Conservation (phyloP, 2,888 invertebrate species). For the Aphodius granarius region DNA sequence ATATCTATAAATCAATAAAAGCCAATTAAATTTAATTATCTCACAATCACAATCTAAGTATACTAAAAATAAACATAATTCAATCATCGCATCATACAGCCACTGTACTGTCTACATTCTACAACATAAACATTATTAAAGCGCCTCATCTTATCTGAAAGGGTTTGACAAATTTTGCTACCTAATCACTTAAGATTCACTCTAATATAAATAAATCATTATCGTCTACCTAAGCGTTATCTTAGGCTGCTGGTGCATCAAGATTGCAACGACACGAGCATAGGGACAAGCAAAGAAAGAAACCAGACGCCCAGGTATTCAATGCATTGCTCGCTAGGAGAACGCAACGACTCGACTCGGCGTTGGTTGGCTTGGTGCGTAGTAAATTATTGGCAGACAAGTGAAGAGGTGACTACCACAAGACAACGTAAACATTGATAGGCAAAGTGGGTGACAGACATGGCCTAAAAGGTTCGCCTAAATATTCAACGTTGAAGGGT, state of each 20-base stretch:
- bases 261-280: background rate
- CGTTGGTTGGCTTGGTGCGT: slow-evolving; percentile 13
- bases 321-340: background rate
- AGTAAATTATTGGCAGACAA: slow-evolving; percentile 37
- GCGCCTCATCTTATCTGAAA: background rate
- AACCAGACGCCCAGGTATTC: slow-evolving; percentile 37
- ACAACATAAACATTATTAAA: background rate
- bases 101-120: background rate
- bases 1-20: background rate
- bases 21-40: background rate
- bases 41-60: background rate
- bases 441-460: slow-evolving; percentile 40
- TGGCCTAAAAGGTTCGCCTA: slow-evolving; percentile 32
- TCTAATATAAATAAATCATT: slow-evolving; percentile 15
- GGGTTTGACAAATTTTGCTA: background rate
- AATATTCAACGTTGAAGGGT: slow-evolving; percentile 34
- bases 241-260: slow-evolving; percentile 8
- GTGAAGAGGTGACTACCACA: slow-evolving; percentile 38
- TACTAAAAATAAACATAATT: background rate
- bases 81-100: background rate
- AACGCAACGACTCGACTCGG: background rate
- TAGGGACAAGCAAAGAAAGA: slow-evolving; percentile 26
- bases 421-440: slow-evolving; percentile 36
- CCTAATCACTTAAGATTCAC: background rate
- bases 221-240: slow-evolving; percentile 14